Conservation (phyloP, 1,140 invertebrate genomes). For the Monochamus saltuarius region DNA sequence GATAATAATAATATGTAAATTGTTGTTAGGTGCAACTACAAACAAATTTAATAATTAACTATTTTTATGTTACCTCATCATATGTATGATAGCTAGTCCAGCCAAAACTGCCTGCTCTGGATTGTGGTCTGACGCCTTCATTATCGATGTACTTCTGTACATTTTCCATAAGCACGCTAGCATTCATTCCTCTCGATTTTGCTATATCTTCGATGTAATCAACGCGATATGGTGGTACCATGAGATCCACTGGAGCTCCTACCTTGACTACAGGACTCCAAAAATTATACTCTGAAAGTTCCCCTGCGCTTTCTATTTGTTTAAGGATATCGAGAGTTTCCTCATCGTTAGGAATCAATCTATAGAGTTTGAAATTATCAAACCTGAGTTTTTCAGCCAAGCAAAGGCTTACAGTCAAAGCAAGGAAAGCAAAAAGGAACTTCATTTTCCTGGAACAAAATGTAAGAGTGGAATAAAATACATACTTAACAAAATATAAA, state of each 20-base stretch:
- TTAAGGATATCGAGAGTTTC: conserved; percentile 26
- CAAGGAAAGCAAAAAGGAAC: too few species aligned
- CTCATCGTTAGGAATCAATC: conserved; percentile 31
- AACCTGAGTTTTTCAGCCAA: conserved; percentile 27
- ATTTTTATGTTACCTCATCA: conserved; percentile 23
- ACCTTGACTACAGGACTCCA: conserved; percentile 28
- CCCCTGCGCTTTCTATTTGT: conserved; percentile 20
- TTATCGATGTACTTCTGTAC: conserved; percentile 45
- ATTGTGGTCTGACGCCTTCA: conserved; percentile 22
- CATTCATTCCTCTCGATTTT: conserved; percentile 27
- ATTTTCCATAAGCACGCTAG: conserved; percentile 46
- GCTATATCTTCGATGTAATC: conserved; percentile 34
- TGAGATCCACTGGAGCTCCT: conserved; percentile 39
- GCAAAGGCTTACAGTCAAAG: background rate
- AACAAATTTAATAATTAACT: too few species aligned
- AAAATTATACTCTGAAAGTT: conserved; percentile 31
- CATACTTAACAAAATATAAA: too few species aligned
- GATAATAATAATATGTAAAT: too few species aligned
- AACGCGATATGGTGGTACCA: conserved; percentile 44
- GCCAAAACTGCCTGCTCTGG: conserved; percentile 10
- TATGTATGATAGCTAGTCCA: conserved; percentile 28
- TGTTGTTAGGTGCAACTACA: too few species aligned
- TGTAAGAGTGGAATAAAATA: too few species aligned
- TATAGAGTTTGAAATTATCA: conserved; percentile 38
- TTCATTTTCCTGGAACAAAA: too few species aligned